A percentile compares a stretch with the other conserved stretches of the same genome.
These are phyloP conservation scores for Acanthacorydalis orientalis DNA, from an alignment of 2,888 invertebrate species.

Conservation along the genomic window DNA sequence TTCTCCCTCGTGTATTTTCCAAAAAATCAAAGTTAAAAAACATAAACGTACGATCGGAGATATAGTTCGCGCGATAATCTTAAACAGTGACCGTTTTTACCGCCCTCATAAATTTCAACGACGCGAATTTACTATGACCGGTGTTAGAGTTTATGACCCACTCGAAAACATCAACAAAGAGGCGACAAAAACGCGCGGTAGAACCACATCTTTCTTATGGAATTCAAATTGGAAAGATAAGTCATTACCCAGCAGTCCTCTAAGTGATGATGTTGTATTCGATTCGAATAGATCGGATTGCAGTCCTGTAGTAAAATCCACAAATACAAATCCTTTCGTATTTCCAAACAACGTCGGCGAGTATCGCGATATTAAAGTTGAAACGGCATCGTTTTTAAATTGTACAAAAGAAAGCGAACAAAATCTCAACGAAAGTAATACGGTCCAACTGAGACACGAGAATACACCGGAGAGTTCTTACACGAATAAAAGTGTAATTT, in stretches of 20 bases:
- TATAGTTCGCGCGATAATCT: slow-evolving; percentile 23
- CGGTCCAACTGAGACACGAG: slow-evolving; percentile 6
- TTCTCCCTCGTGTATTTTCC: slow-evolving; percentile 7
- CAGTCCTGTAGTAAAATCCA: no score
- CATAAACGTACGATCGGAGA: slow-evolving; percentile 11
- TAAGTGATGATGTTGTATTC: not conserved
- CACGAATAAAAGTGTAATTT: no score
- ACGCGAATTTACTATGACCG: slow-evolving; percentile 22
- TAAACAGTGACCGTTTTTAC: slow-evolving; percentile 25
- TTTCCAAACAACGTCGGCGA: not conserved
- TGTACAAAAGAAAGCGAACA: not conserved
- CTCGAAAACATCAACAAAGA: slow-evolving; percentile 10
- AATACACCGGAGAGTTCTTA: slow-evolving; percentile 6
- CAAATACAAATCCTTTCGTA: not conserved
- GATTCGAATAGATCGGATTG: no score
- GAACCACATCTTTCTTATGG: slow-evolving; percentile 7
- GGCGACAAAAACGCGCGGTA: slow-evolving; percentile 9
- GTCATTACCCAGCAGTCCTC: not conserved
- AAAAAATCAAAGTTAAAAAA: slow-evolving; percentile 9
- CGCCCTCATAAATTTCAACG: slow-evolving; percentile 19
- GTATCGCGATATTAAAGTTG: not conserved
- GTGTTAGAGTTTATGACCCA: slow-evolving; percentile 23
- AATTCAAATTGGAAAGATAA: slow-evolving; percentile 7
- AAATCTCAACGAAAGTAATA: slow-evolving; percentile 6
- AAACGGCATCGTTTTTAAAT: not conserved